These are phyloP conservation scores for Alviniconcha strummeri DNA, from an alignment of 2,888 invertebrate species.

Conservation along the genomic window DNA sequence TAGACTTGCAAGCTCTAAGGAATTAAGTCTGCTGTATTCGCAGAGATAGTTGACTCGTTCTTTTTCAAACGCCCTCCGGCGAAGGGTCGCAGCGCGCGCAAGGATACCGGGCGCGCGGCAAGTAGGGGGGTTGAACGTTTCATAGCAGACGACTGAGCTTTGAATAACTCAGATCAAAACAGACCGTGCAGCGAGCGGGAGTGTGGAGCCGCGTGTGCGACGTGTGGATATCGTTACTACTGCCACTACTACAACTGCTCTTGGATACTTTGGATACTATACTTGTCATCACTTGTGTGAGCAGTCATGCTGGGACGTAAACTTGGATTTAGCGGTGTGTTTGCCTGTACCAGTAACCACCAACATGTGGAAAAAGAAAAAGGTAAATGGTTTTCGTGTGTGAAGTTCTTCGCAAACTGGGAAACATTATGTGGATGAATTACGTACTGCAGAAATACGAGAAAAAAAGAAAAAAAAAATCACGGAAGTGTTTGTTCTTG, in stretches of 20 bases:
- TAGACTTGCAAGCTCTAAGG: no score
- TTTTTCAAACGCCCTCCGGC: not conserved
- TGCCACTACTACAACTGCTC: constrained; percentile 33
- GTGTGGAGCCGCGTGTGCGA: constrained; percentile 28
- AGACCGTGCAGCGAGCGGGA: constrained; percentile 40
- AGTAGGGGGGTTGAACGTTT: constrained; percentile 53
- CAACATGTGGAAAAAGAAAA: constrained; percentile 40
- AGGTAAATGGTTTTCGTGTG: constrained; percentile 32
- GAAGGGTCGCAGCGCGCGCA: constrained; percentile 43
- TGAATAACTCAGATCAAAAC: constrained; percentile 45
- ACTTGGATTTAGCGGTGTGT: constrained; percentile 45
- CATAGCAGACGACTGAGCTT: constrained; percentile 51
- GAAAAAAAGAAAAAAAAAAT: not conserved
- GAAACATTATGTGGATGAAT: no score
- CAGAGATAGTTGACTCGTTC: not conserved
- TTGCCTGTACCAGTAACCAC: constrained; percentile 29
- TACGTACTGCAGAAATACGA: no score
- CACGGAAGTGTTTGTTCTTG: not conserved
- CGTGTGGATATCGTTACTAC: constrained; percentile 5
- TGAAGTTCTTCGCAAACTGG: no score
- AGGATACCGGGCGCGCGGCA: constrained; percentile 46
- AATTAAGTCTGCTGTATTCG: not conserved
- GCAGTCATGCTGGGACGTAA: constrained; percentile 56
- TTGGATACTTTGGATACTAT: constrained; percentile 26
- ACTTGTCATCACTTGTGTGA: constrained; percentile 11